Base-by-base conservation (phyloP, 2,888 invertebrate genomes). In the Apodemia hepburni region DNA sequence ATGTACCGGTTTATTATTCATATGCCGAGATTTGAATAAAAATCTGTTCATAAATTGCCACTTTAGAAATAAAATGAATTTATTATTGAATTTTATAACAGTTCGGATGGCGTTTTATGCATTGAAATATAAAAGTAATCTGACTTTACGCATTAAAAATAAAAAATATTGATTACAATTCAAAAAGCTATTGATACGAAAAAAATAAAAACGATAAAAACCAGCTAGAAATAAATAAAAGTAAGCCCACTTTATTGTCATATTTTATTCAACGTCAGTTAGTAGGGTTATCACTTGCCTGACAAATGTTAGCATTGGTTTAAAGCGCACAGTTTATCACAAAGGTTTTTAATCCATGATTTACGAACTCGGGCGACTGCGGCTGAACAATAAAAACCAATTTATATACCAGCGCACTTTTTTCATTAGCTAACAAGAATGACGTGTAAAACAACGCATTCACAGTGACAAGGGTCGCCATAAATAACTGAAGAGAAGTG, bases 391-490 rank as follows among this genome's bases (percentile, higher is more conserved):
- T 86, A 83, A 82, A 87, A 87, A 84, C 82, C 86, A 87, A 85
- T 88, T 87, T 83, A 85, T 84, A 84, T 47, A 47, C 45, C 77
- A 70, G 78, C 77, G 75, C 79, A 82, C 80, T 86, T 87, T 87
- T 89, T 89, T 88, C 88, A 88, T 88, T 88, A 87, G 84, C 82
- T 83, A 86, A 87, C 84, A 82, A 80, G 86, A 85, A 84, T 87
- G 88, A 88, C 84, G 85, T 86, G 87, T 88, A 85, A 86, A 88
- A 88, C 87, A 86, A 86, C 65, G 82, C 84, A 76, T 75, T 80
- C 79, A 70, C 69, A 69, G 77, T 85, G 86, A 87, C 82, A 84
- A 86, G 87, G 86, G 87, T 87, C 69, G 71, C 77, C 71, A 84
- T 86, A 85, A 87, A 87, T 84, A 85, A 84, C 81, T 76, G 75